Conservation (phyloP, 1,140 invertebrate genomes). For the Rhopalosiphum padi region DNA sequence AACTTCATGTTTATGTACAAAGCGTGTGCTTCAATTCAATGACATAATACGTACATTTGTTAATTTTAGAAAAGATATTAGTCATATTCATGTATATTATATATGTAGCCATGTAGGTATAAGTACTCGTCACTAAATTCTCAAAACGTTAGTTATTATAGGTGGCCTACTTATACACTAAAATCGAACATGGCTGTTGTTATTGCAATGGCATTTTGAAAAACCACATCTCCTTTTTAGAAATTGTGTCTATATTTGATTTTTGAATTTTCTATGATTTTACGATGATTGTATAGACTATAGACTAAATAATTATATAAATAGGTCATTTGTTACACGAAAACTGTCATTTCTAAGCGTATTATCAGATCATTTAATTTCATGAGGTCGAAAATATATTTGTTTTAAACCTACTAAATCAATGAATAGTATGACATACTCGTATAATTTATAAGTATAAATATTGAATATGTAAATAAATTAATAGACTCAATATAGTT, state of each 20-base stretch:
- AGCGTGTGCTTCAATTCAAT: neutral
- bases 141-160: too few relatives aligned
- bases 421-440: neutral
- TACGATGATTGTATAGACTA: neutral
- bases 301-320: neutral
- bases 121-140: too few relatives aligned
- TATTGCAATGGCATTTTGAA: neutral
- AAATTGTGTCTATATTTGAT: neutral
- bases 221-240: neutral
- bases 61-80: neutral
- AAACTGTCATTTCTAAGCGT: neutral
- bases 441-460: too few relatives aligned
- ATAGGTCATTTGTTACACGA: neutral
- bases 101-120: too few relatives aligned
- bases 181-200: neutral
- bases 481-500: neutral
- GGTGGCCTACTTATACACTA: neutral
- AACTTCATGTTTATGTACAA: neutral
- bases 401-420: neutral
- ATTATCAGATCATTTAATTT: neutral
- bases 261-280: neutral
- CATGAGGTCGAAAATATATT: neutral
- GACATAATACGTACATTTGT: neutral
- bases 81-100: neutral
- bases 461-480: neutral